A percentile compares a stretch with the other conserved stretches of the same genome.
These are phyloP conservation scores for Ditylenchus dipsaci DNA, from an alignment of 1,140 invertebrate genomes.

Conservation along the genomic window DNA sequence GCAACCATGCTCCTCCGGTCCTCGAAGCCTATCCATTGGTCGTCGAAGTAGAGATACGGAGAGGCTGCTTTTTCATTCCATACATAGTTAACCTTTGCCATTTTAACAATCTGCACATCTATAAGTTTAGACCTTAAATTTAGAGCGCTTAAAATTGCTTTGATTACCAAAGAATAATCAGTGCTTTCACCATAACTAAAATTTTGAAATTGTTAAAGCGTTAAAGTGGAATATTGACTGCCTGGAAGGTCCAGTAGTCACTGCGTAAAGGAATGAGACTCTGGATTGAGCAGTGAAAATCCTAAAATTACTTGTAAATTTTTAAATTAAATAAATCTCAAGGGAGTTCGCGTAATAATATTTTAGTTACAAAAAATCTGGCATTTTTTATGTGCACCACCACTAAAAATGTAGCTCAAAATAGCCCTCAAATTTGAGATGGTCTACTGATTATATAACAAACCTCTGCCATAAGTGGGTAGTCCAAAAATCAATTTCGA, in stretches of 20 bases:
- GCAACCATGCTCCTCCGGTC: constrained; percentile 29
- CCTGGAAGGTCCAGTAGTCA: background rate
- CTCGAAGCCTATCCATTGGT: constrained; percentile 31
- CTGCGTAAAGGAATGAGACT: constrained; percentile 18
- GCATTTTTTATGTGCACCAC: no score
- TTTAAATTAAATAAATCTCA: no score
- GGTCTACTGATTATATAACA: no score
- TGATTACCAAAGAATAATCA: background rate
- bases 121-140: constrained; percentile 9
- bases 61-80: constrained; percentile 41
- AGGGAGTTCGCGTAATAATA: no score
- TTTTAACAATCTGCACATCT: constrained; percentile 22
- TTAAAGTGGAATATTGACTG: constrained; percentile 6
- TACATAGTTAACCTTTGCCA: constrained; percentile 20
- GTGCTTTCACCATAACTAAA: background rate
- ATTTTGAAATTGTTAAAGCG: background rate
- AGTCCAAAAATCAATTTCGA: constrained; percentile 45
- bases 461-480: constrained; percentile 44
- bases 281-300: constrained; percentile 14
- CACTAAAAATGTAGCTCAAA: no score
- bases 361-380: no score
- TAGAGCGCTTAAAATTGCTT: background rate
- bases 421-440: no score
- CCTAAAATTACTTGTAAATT: no score
- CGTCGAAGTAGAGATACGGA: constrained; percentile 35